Percentiles rank a stretch among this genome's conserved stretches.
phyloP scores from a whole-genome alignment of 1,140 invertebrate species.

The Drosophila melanogaster region Release_6_plus_ISO1_MT NT_033779.5:4561501-4562000 shows the following conservation, averaged over 20 bases:
- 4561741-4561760: constrained; percentile 92
- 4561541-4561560: constrained; percentile 96
- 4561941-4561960: constrained; percentile 94
- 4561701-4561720: constrained; percentile 89
- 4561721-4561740: constrained; percentile 92
- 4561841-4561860: constrained; percentile 95
- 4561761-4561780: constrained; percentile 91
- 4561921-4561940: constrained; percentile 94
- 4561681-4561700: constrained; percentile 91
- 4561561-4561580: constrained; percentile 90
- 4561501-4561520: constrained; percentile 95
- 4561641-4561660: constrained; percentile 92
- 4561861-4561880: constrained; percentile 95
- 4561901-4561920: constrained; percentile 97
- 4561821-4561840: constrained; percentile 91
- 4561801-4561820: constrained; percentile 93
- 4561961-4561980: constrained; percentile 96
- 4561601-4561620: constrained; percentile 92
- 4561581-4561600: constrained; percentile 92
- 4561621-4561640: constrained; percentile 91
- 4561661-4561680: constrained; percentile 92
- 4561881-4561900: constrained; percentile 95
- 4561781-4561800: constrained; percentile 91
- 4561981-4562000: constrained; percentile 93
- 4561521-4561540: constrained; percentile 90